A percentile compares a stretch with the other conserved stretches of the same genome.
These are phyloP conservation scores for Agrotis puta DNA, from an alignment of 2,888 invertebrate species.

Conservation along the genomic window DNA sequence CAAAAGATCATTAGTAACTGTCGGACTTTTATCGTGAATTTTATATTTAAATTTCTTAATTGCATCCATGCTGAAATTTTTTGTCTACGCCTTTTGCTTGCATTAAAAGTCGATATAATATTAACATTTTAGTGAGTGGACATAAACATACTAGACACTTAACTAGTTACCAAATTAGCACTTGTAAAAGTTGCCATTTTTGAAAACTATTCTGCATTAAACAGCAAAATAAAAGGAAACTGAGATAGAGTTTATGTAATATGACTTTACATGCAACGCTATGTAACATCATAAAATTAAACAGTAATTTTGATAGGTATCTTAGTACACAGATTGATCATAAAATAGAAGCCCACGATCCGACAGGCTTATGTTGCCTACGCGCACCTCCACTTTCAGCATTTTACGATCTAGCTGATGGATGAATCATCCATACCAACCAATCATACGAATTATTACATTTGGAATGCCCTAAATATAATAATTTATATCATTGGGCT, in stretches of 20 bases:
- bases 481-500: no score
- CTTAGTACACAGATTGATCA: background rate
- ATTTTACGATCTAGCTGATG: slow-evolving; percentile 19
- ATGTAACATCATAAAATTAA: background rate
- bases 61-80: slow-evolving; percentile 1
- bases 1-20: slow-evolving; percentile 28
- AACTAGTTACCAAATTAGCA: background rate
- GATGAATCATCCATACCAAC: slow-evolving; percentile 18
- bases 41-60: slow-evolving; percentile 34
- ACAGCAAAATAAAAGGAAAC: background rate
- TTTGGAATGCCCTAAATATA: no score
- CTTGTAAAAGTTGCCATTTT: no score
- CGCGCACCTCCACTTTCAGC: slow-evolving; percentile 34
- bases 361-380: slow-evolving; percentile 11
- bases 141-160: background rate
- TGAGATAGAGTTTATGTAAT: no score
- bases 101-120: slow-evolving; percentile 26
- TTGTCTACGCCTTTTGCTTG: no score
- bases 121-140: slow-evolving; percentile 10
- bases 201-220: background rate
- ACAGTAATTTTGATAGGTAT: background rate
- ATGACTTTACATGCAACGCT: no score
- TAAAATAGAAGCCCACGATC: slow-evolving; percentile 18
- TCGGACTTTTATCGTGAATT: slow-evolving; percentile 24
- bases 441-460: background rate